Evolutionary conservation across 1,140 invertebrate genomes (phyloP), one percentile per base, ranked within the genome.

Genomic region (Dryas iulia): DNA sequence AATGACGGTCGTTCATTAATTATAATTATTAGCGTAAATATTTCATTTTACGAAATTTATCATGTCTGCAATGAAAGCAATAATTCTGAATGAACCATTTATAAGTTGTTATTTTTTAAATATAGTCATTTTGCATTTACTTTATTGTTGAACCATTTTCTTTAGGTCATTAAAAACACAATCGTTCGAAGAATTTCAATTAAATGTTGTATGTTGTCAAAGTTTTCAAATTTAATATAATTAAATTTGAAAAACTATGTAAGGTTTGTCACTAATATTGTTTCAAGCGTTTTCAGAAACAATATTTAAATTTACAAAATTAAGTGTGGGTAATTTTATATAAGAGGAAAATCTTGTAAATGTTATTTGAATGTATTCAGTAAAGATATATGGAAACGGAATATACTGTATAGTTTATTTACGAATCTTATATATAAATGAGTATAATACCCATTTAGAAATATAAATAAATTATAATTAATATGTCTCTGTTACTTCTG

Each of bases 1-100:
- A 54, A 59, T 66, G 21, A 28, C 26, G 14, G 47, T 54, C 53
- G 24, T 26, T 56, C 53, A 56, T 56, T 56, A 56, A 26, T 31
- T 11, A 6, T 25, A 56, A 12, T 56, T 56, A 56, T 56, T 56
- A 56, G 39, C 14, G 14, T 47, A 47, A 47, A 2, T 47, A 21
- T 47, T 21, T 18, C 2, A 47, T 47, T 47, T 10, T 47, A 47
- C n/a, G 18, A 47, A 47, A 47, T 47, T 21, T 21, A 21, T 21
- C 18, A 21, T 47, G 0, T 47, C 10, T 18, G 39, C 10, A 7
- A 47, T 8, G 33, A 3, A 3, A 6, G 6, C 26, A 3, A 28
- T n/a, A 35, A 3, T 35, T 47, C 12, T 47, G 14, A 47, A 2
- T 21, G 14, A 18, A 18, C 14, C 14, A 39, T 14, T 14, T n/a